Evolutionary conservation across 2,113 vertebrate species (phyloP).

Genomic region (Scatophagus argus): DNA sequence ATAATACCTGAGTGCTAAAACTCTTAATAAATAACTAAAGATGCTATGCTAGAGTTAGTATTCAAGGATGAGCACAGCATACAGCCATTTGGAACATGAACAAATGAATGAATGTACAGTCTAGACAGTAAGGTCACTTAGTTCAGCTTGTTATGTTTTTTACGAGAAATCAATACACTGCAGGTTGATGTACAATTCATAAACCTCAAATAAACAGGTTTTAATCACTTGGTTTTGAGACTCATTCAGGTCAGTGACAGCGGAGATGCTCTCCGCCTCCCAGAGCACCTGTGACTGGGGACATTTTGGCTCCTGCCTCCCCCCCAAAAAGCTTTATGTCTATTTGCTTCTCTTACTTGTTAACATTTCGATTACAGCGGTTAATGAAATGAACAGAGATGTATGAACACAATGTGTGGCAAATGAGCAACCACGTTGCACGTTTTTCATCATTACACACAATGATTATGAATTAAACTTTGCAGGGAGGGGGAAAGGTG

Average conservation of each 20-base stretch:
- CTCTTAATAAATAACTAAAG: not conserved
- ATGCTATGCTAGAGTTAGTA: not conserved
- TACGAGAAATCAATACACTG: not conserved
- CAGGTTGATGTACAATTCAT: conserved; percentile 14
- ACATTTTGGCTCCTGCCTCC: not conserved
- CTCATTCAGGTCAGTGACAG: conserved; percentile 5
- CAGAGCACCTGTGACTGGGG: not conserved
- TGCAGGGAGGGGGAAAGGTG: conserved; percentile 4
- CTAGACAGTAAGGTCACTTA: not conserved
- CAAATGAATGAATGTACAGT: not conserved
- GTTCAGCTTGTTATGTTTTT: not conserved
- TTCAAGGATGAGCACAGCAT: not conserved
- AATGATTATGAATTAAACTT: conserved; percentile 83
- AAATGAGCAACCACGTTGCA: conserved; percentile 70
- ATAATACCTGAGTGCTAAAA: not conserved
- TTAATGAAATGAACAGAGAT: conserved; percentile 81
- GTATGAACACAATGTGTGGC: conserved; percentile 73
- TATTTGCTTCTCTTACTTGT: conserved; percentile 24
- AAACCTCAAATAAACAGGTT: conserved; percentile 2
- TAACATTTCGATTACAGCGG: conserved; percentile 55
- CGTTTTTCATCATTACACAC: conserved; percentile 81
- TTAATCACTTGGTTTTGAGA: not conserved
- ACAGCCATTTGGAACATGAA: not conserved
- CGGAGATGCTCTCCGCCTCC: not conserved
- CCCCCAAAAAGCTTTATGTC: not conserved